These are phyloP conservation scores for Drosophila nasuta DNA, from an alignment of 1,140 invertebrate species.

Conservation along the genomic window DNA sequence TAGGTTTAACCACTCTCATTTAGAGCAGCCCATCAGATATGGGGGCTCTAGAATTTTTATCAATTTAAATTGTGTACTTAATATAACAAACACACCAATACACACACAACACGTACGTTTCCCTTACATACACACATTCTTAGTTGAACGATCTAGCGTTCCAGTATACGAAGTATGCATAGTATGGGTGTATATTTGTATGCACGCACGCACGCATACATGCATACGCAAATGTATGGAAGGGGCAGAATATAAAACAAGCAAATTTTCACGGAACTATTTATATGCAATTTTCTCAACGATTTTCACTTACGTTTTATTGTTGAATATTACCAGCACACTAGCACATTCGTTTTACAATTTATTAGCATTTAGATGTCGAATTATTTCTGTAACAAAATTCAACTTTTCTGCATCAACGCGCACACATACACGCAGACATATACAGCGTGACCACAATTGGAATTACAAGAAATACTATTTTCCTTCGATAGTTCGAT, in stretches of 20 bases:
- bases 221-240: conserved; percentile 13
- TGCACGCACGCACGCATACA: neutral
- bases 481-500: neutral
- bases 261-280: conserved; percentile 20
- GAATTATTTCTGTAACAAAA: conserved; percentile 45
- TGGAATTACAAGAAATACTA: neutral
- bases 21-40: conserved; percentile 33
- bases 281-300: neutral
- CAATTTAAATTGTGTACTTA: conserved; percentile 79
- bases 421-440: conserved; percentile 47
- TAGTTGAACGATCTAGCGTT: conserved; percentile 62
- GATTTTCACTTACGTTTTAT: conserved; percentile 61
- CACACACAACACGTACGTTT: neutral
- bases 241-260: conserved; percentile 43
- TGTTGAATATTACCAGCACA: conserved; percentile 45
- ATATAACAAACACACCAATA: conserved; percentile 54
- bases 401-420: conserved; percentile 59
- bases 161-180: conserved; percentile 53
- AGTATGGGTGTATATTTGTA: conserved; percentile 11
- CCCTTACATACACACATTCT: conserved; percentile 27
- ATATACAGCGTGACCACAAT: neutral
- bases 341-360: conserved; percentile 32
- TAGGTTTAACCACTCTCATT: conserved; percentile 19
- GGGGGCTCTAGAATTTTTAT: conserved; percentile 61
- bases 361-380: conserved; percentile 32